Percentiles rank a stretch among this genome's conserved stretches.
These are phyloP conservation scores for Apotomis betuletana DNA, from an alignment of 2,888 invertebrate genomes.

Conservation along the genomic window DNA sequence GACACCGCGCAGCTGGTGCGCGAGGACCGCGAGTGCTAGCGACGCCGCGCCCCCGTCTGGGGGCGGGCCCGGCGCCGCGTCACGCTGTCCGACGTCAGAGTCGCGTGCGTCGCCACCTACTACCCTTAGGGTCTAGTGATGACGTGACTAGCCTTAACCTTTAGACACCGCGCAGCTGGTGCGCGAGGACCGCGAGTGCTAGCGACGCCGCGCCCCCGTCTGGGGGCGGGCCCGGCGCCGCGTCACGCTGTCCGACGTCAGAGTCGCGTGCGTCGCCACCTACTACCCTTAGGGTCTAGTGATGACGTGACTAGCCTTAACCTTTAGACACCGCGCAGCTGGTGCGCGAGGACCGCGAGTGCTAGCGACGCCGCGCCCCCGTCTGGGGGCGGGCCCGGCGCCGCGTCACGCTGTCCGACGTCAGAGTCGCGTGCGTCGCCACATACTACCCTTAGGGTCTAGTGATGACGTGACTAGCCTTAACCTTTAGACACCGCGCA, in stretches of 20 bases:
- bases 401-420: background rate
- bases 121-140: constrained; percentile 10
- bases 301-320: background rate
- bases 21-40: constrained; percentile 88
- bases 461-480: background rate
- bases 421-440: constrained; percentile 4
- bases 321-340: too few species aligned
- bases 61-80: background rate
- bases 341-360: constrained; percentile 92
- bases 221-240: background rate
- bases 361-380: constrained; percentile 55
- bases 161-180: constrained; percentile 95
- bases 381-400: background rate
- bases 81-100: background rate
- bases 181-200: constrained; percentile 90
- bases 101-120: constrained; percentile 14
- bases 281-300: constrained; percentile 16
- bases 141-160: background rate
- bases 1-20: constrained; percentile 94
- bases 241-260: background rate
- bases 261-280: constrained; percentile 8
- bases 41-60: constrained; percentile 3
- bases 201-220: constrained; percentile 47
- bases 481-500: too few species aligned
- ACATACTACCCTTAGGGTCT: constrained; percentile 21